Conservation (phyloP, 2,797 vertebrate species). For the Crax fasciolata region DNA sequence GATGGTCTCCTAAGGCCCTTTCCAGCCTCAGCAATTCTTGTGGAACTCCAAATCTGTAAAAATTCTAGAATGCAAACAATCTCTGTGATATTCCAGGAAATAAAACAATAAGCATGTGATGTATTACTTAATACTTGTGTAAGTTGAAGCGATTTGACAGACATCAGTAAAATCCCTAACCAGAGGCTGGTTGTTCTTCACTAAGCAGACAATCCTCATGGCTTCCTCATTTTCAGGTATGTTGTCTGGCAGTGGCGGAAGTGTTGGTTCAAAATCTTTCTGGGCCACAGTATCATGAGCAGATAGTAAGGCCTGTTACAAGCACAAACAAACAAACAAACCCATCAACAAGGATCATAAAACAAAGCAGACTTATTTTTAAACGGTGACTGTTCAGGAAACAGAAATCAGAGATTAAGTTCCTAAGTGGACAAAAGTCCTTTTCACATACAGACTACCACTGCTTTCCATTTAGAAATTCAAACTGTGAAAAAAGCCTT, state of each 20-base stretch:
- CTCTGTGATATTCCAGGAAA: not conserved
- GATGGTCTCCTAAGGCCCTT: not conserved
- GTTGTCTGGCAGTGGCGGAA: slow-evolving; percentile 92
- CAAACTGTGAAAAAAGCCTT: not conserved
- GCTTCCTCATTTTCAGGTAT: slow-evolving; percentile 93
- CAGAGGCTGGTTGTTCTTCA: slow-evolving; percentile 98
- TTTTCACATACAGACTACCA: not conserved
- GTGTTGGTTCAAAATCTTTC: slow-evolving; percentile 92
- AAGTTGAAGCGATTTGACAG: not conserved
- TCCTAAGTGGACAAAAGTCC: not conserved
- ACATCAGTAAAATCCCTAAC: slow-evolving; percentile 81
- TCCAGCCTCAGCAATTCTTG: not conserved
- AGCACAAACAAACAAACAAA: not conserved
- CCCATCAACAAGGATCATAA: not conserved
- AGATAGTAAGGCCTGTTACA: slow-evolving; percentile 90
- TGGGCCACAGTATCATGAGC: slow-evolving; percentile 94
- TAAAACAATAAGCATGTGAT: not conserved
- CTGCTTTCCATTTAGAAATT: not conserved
- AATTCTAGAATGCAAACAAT: not conserved
- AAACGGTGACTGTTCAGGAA: not conserved
- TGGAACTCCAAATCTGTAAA: not conserved
- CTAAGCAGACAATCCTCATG: slow-evolving; percentile 93
- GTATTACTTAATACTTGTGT: not conserved
- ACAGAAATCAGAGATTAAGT: not conserved
- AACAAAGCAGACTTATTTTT: not conserved